Evolutionary conservation across 2,113 vertebrate genomes (phyloP).

Genomic region (Procavia capensis): DNA sequence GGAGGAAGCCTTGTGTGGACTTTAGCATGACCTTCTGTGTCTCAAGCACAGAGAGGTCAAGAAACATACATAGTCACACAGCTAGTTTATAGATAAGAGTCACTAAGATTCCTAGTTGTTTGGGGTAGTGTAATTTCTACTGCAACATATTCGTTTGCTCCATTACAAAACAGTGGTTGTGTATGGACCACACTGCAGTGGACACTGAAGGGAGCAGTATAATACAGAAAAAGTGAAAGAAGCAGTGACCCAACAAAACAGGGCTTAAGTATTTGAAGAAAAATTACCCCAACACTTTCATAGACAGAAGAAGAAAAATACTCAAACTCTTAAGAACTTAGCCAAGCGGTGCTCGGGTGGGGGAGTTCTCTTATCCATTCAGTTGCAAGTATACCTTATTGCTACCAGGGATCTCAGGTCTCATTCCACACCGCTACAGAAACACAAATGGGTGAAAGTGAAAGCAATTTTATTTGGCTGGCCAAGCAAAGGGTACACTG

Average conservation of each 20-base stretch:
- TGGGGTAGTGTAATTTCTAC: not conserved
- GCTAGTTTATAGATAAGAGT: not conserved
- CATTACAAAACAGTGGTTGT: not conserved
- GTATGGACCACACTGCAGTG: not conserved
- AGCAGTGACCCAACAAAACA: not conserved
- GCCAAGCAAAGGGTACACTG: no score
- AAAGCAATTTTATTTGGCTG: no score
- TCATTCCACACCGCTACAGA: no score
- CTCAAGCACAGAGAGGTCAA: not conserved
- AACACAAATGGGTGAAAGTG: no score
- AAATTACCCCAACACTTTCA: not conserved
- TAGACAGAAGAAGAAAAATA: constrained; percentile 9
- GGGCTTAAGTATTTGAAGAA: not conserved
- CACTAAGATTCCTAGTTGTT: not conserved
- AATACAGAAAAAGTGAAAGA: not conserved
- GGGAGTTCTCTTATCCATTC: not conserved
- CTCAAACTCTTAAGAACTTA: not conserved
- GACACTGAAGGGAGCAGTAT: not conserved
- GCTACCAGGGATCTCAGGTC: no score
- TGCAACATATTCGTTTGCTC: not conserved
- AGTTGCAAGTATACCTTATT: not conserved
- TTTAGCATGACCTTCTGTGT: not conserved
- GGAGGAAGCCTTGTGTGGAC: no score
- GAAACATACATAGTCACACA: not conserved
- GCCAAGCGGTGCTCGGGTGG: not conserved